These are phyloP conservation scores for Plemyria rubiginata DNA, from an alignment of 2,888 invertebrate species.

Conservation along the genomic window DNA sequence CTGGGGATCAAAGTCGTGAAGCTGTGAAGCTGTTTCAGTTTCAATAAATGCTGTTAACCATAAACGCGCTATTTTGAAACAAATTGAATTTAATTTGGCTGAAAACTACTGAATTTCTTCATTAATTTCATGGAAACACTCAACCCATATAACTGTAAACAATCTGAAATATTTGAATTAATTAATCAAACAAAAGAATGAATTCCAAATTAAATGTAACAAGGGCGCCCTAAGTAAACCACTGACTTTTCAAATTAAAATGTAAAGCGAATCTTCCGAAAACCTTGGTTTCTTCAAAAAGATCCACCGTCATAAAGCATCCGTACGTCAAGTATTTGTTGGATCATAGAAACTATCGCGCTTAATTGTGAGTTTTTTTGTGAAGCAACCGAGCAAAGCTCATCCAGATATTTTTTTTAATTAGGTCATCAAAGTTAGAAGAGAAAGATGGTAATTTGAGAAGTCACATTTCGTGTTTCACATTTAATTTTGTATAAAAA, in stretches of 20 bases:
- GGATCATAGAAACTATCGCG: too few species aligned
- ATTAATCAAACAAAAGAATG: conserved; percentile 7
- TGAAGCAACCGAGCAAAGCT: too few species aligned
- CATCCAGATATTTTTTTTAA: too few species aligned
- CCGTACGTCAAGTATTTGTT: background rate
- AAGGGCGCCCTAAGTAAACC: conserved; percentile 11
- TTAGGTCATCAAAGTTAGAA: too few species aligned
- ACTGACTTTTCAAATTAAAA: conserved; percentile 22
- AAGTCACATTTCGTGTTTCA: too few species aligned
- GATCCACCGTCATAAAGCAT: background rate
- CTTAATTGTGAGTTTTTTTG: too few species aligned
- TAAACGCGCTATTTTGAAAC: too few species aligned
- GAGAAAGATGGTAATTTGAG: too few species aligned
- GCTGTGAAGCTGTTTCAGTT: too few species aligned
- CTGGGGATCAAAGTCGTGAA: too few species aligned
- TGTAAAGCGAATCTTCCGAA: conserved; percentile 8
- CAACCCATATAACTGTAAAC: conserved; percentile 1
- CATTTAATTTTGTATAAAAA: too few species aligned
- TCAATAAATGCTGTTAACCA: too few species aligned
- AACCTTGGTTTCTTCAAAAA: background rate
- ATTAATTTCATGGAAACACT: background rate
- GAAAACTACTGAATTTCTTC: background rate
- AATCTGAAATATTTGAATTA: conserved; percentile 3
- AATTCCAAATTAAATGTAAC: conserved; percentile 13
- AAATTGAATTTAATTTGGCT: background rate